A percentile compares a stretch with the other conserved stretches of the same genome.
Evolutionary conservation across 23 tunicate genomes (phyloP).

Genomic region (Oikopleura albicans): DNA sequence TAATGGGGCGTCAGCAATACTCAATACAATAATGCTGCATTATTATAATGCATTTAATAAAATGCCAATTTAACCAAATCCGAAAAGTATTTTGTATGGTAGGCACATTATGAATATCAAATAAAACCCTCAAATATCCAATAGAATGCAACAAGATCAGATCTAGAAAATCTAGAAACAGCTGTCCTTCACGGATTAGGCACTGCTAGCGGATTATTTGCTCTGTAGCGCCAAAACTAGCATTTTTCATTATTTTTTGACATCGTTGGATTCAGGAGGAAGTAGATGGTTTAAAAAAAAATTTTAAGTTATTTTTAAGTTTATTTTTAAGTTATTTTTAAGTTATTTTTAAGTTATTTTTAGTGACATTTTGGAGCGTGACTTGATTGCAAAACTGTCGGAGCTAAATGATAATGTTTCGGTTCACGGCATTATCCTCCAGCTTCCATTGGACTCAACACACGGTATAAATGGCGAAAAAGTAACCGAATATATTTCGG

Average conservation of each 20-base stretch:
- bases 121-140: too few relatives aligned
- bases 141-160: too few relatives aligned
- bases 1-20: too few relatives aligned
- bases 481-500: constrained; percentile 39
- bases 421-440: constrained; percentile 83
- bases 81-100: too few relatives aligned
- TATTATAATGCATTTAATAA: too few relatives aligned
- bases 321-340: not conserved
- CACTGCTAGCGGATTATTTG: too few relatives aligned
- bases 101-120: too few relatives aligned
- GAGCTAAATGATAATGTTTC: constrained; percentile 18
- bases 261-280: not conserved
- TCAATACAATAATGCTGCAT: too few relatives aligned
- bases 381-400: not conserved
- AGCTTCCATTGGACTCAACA: constrained; percentile 66
- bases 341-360: not conserved
- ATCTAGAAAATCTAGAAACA: too few relatives aligned
- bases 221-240: too few relatives aligned
- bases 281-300: not conserved
- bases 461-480: constrained; percentile 32
- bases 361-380: not conserved
- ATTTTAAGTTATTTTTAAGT: not conserved
- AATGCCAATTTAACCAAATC: too few relatives aligned
- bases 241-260: not conserved
- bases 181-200: too few relatives aligned